Base-by-base conservation (phyloP, 2,113 vertebrate genomes). In the Perognathus longimembris region DNA sequence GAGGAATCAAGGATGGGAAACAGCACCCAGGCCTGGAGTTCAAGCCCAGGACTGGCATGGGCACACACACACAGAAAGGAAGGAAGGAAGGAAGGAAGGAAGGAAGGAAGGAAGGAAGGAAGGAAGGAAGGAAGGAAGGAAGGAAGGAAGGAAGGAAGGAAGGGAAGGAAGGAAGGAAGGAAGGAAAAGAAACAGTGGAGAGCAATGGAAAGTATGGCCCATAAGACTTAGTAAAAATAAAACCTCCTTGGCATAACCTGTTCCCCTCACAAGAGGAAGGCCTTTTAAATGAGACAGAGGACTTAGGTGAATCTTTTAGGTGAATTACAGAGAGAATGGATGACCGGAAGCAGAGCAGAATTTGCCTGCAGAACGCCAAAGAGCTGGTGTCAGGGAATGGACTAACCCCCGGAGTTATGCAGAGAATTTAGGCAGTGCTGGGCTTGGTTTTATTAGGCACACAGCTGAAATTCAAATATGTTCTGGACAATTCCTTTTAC, bases 381-480 rank as follows among this genome's bases (percentile, higher is more conserved):
- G 96, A 96, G 95, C 50, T 11, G 17, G 95, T 79, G 0, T 91
- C 89, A 90, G 34, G 78, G 92, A 92, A 70, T 82, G 96, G 96
- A 96, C 93, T 95, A 77, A 71, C 93, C 91, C 94, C 32, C 40
- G 12, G 71, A 97, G 97, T 94, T 97, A 97, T 94, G 95, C 94
- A 34, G 96, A 84, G 96, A 97, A 97, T 97, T 96, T 94, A 92
- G 61, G 50, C 83, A 86, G 93, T 93, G 64, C 54, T 90, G 96
- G 93, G 95, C 93, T 91, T 59, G 0, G 79, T 89, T 97, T 96
- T 97, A 98, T 97, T 94, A 94, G 96, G 94, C 96, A 80, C 95
- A 95, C 95, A 95, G 97, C 97, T 94, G 97, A 98, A 95, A 97
- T 97, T 97, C 96, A 97, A 97, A 95, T 96, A 95, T 42, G 86